phyloP scores from a whole-genome alignment of 2,113 vertebrate genomes.

The Telmatochromis brachygnathus region DNA sequence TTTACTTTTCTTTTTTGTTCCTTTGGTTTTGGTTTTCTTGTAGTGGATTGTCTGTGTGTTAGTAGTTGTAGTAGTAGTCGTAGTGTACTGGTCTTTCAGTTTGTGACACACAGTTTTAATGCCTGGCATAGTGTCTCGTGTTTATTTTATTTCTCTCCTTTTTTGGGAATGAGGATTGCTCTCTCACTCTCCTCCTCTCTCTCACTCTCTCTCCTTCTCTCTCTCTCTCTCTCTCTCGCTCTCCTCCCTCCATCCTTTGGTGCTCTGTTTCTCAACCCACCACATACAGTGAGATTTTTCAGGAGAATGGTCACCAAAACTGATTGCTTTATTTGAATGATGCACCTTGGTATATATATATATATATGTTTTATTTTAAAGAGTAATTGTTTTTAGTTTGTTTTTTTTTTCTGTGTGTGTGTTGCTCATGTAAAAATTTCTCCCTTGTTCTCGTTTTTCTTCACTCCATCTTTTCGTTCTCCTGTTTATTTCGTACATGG shows the following conservation, averaged over 20 bases:
- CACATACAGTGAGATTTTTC: conserved; percentile 61
- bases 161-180: conserved; percentile 67
- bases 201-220: background rate
- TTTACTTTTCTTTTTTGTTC: background rate
- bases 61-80: conserved; percentile 54
- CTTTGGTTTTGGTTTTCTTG: conserved; percentile 56
- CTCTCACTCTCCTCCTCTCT: conserved; percentile 7
- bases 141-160: conserved; percentile 64
- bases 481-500: conserved; percentile 48
- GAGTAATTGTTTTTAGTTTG: conserved; percentile 25
- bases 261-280: conserved; percentile 65
- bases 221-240: background rate
- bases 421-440: conserved; percentile 55
- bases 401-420: conserved; percentile 53
- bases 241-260: conserved; percentile 51
- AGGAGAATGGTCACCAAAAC: conserved; percentile 74
- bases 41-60: conserved; percentile 65
- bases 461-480: conserved; percentile 41
- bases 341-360: conserved; percentile 66
- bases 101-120: conserved; percentile 67
- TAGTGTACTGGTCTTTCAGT: conserved; percentile 63
- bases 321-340: conserved; percentile 74
- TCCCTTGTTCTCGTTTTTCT: conserved; percentile 25
- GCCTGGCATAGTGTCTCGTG: conserved; percentile 69
- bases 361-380: conserved; percentile 42